Base-by-base conservation (phyloP, 2,888 invertebrate genomes). In the Antheraea assamensis region DNA sequence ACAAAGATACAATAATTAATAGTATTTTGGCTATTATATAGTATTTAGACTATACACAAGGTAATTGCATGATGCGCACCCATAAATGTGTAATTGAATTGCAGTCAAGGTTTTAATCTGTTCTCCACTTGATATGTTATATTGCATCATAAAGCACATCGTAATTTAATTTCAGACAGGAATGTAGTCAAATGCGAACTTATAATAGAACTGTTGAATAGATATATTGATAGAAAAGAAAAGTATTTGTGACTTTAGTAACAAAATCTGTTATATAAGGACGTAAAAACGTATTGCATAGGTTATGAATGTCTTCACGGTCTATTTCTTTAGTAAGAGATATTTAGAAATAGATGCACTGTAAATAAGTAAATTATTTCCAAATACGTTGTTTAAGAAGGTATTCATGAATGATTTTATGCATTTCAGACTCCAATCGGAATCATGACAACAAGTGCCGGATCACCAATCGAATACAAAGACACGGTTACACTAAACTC, bases 381-480 rank as follows among this genome's bases (percentile, higher is more conserved):
- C 24, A 24, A n/a, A 10, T 55, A n/a, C 10, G 55, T 55, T 55
- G n/a, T 27, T 64, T 30, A 66, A 31, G 30, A 68, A n/a, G 35
- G 35, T 24, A 68, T 35, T 68, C 35, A 35, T 35, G 68, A 70
- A n/a, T 35, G 8, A 73, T 17, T 74, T 52, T 35, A 21, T 66
- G 52, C n/a, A 70, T 92, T 89, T 35, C 83, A 95, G 95, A 88
- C 89, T 58, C 91, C 93, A 7, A 89, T 95, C 5, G 94, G 95
- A 3, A 88, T 95, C 3, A 92, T 98, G 81, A 97, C 97, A 7
- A 97, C 97, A 0, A 96, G 96, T 72, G 95, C 95, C 87, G 99
- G 99, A 72, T 95, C 96, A 68, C 98, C 98, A 0, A 93, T 98
- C 77, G 96, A 96, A 27, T 95, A 96, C 76, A 96, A 97, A 84